Evolutionary conservation across 2,888 invertebrate species (phyloP), one percentile per base, ranked within the genome.

Genomic region (Orthosia gracilis): DNA sequence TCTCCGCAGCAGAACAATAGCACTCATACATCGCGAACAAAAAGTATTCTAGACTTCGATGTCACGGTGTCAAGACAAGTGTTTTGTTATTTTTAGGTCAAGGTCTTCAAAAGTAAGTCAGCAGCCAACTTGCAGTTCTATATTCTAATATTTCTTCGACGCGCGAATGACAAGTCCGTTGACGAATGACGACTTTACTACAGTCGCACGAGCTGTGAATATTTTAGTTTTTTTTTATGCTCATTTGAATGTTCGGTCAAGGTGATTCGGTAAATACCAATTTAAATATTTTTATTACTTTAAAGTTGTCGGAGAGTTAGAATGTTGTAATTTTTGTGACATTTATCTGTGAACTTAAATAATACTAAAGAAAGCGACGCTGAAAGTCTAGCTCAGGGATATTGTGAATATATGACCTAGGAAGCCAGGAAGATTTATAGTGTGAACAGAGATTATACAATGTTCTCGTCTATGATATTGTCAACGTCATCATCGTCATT

Each of bases 31-130:
- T 57, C 64, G 69, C 69, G 78, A 65, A 69, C 77, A 87, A 88
- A 87, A 89, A 87, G 73, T 77, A 79, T 85, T 85, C 79, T 83
- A 75, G 65, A 66, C 78, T 80, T 83, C 85, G 79, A 90, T 92
- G 94, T 92, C 91, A 92, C 91, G 87, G 90, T 94, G 93, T 93
- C 93, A 92, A 92, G 92, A 93, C 88, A 88, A 91, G 90, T 92
- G 93, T 91, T 92, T 91, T 90, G 91, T 91, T 93, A 94, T 94
- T 94, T 94, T 94, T 94, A 89, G 94, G 95, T 95, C 95, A 95
- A 94, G 95, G 95, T 85, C 92, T 86, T 66, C 31, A 76, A 82
- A 82, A 79, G 85, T 84, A 83, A 87, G 91, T 90, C 90, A 90
- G 90, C 78, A 87, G 91, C 91, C 90, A 90, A 90, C 81, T 82